Conservation (phyloP, 2,113 vertebrate genomes). For the Boulengeromyrus knoepffleri region DNA sequence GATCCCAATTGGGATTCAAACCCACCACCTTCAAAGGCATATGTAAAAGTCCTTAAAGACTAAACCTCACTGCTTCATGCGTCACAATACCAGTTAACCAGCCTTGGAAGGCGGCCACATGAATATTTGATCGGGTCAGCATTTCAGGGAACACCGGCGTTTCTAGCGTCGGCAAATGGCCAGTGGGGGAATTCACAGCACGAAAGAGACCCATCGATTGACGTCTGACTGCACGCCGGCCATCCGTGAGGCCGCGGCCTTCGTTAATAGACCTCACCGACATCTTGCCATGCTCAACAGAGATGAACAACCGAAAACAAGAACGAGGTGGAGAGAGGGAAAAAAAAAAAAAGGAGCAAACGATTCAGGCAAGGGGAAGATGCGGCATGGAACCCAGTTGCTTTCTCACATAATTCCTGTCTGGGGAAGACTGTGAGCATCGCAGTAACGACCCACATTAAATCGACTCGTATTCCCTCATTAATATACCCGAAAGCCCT, state of each 20-base stretch:
- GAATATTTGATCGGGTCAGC: not conserved
- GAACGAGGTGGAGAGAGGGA: not conserved
- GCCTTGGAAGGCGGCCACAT: not conserved
- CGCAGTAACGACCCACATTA: not conserved
- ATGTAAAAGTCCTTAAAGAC: not conserved
- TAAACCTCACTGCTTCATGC: not conserved
- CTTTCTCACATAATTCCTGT: conserved; percentile 9
- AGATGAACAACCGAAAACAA: not conserved
- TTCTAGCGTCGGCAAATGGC: not conserved
- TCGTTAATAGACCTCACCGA: not conserved
- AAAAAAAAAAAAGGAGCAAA: not conserved
- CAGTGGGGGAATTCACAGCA: not conserved
- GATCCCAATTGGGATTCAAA: not conserved
- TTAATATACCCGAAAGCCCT: conserved; percentile 6
- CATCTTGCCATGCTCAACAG: not conserved
- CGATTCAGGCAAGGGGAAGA: not conserved
- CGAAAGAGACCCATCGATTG: not conserved
- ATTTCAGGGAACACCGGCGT: not conserved
- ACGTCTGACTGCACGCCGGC: not conserved
- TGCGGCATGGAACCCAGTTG: not conserved
- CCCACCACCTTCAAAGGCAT: not conserved
- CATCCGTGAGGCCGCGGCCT: not conserved
- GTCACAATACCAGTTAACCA: not conserved
- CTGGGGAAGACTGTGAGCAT: not conserved
- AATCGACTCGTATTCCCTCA: conserved; percentile 8